These are phyloP conservation scores for Hipposideros armiger DNA, from an alignment of 2,113 vertebrate species.

Conservation along the genomic window DNA sequence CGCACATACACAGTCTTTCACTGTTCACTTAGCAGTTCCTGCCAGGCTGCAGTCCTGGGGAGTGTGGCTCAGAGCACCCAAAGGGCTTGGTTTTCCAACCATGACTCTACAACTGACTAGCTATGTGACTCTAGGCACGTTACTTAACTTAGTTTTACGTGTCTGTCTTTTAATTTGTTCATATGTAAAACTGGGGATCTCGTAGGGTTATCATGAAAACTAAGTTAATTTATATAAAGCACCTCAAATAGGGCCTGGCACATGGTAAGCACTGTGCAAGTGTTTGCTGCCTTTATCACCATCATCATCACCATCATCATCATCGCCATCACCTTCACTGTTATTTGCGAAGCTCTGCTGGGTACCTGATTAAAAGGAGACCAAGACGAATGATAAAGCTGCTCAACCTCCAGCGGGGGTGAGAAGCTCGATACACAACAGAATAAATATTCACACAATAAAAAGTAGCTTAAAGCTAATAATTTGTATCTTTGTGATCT, in stretches of 20 bases:
- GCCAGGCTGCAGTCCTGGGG: not conserved
- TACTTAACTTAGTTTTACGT: not conserved
- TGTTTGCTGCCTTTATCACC: not conserved
- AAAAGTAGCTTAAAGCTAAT: conserved; percentile 43
- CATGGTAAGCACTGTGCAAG: not conserved
- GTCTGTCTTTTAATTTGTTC: not conserved
- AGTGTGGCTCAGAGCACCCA: not conserved
- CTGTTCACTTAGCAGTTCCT: not conserved
- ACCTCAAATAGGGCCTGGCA: not conserved
- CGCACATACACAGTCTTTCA: not conserved
- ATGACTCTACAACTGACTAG: not conserved
- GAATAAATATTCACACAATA: not conserved
- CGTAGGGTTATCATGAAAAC: not conserved
- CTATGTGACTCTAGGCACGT: not conserved
- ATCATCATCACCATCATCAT: not conserved
- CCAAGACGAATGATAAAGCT: not conserved
- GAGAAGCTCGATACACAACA: not conserved
- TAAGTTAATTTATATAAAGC: not conserved
- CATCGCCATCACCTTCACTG: not conserved
- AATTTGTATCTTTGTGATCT: conserved; percentile 21
- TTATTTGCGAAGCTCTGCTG: not conserved
- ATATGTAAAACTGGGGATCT: not conserved
- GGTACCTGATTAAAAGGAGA: not conserved
- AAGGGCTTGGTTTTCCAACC: not conserved
- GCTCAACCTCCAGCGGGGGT: not conserved